Evolutionary conservation across 2,797 vertebrate species (phyloP).

Genomic region (Phoeniculus purpureus): DNA sequence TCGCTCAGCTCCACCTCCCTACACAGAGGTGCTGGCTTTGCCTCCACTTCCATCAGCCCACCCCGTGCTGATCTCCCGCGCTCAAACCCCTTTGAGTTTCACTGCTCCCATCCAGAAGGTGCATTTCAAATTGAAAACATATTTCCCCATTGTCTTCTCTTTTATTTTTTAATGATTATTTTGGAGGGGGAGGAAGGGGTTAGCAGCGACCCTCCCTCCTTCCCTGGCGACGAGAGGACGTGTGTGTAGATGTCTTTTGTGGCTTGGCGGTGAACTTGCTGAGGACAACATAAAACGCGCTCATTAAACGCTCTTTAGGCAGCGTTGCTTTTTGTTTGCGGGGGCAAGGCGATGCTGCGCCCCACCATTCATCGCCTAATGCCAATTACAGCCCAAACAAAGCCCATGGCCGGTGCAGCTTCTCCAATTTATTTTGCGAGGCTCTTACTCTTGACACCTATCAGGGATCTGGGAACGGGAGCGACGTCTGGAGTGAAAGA

Average conservation of each 20-base stretch:
- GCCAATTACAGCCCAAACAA: constrained; percentile 39
- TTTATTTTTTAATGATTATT: no score
- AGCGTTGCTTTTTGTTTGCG: constrained; percentile 61
- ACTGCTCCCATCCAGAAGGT: background rate
- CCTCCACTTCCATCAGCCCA: background rate
- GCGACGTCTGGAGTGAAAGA: background rate
- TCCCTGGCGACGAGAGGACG: constrained; percentile 42
- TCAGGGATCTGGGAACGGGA: background rate
- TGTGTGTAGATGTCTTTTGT: constrained; percentile 37
- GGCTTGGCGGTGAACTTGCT: constrained; percentile 55
- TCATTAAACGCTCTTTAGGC: constrained; percentile 43
- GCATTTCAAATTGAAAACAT: background rate
- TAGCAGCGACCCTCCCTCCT: background rate
- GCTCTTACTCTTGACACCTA: constrained; percentile 3
- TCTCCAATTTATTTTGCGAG: constrained; percentile 26
- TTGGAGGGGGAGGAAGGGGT: no score
- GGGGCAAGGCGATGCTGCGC: constrained; percentile 36
- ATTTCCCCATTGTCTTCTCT: no score
- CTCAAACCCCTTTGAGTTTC: background rate
- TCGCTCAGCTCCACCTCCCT: background rate
- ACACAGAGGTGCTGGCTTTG: background rate
- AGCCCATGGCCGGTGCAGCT: constrained; percentile 24
- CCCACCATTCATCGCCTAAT: constrained; percentile 60
- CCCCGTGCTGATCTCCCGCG: rapidly evolving
- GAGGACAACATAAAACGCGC: constrained; percentile 19